Conservation (phyloP, 2,888 invertebrate species). For the Mycalesis mineus region DNA sequence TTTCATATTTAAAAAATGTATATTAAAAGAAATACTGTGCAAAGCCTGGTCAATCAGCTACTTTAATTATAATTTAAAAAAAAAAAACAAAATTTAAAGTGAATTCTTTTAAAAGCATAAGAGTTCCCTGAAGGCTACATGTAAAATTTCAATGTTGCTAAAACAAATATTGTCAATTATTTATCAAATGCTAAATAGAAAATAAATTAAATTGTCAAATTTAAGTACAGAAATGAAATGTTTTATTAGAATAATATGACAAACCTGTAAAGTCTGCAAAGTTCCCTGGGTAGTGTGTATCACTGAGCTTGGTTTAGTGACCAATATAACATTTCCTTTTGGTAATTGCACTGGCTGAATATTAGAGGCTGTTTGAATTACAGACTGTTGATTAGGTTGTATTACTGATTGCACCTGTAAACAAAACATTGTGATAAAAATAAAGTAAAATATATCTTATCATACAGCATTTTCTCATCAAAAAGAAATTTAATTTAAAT, state of each 20-base stretch:
- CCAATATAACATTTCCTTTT: constrained; percentile 92
- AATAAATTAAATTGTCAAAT: too few relatives aligned
- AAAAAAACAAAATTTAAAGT: too few relatives aligned
- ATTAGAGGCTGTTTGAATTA: constrained; percentile 94
- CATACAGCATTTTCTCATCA: background rate
- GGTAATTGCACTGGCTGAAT: constrained; percentile 88
- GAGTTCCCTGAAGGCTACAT: too few relatives aligned
- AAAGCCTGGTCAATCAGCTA: too few relatives aligned
- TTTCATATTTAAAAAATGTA: too few relatives aligned
- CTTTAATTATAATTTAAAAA: too few relatives aligned
- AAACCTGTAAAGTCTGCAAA: constrained; percentile 90
- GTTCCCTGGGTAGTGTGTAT: constrained; percentile 94
- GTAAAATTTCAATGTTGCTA: too few relatives aligned
- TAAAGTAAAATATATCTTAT: background rate
- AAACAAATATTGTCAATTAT: too few relatives aligned
- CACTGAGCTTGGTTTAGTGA: constrained; percentile 93
- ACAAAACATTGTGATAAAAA: constrained; percentile 28
- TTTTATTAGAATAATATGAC: constrained; percentile 12
- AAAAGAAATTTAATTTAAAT: background rate
- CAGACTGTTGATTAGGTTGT: constrained; percentile 96
- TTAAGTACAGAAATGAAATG: too few relatives aligned
- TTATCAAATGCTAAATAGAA: too few relatives aligned
- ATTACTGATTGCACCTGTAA: constrained; percentile 95
- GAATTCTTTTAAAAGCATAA: too few relatives aligned
- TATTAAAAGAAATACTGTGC: too few relatives aligned